A percentile compares a stretch with the other conserved stretches of the same genome.
Conservation (phyloP, 1,140 invertebrate species). For the Galendromus occidentalis region DNA sequence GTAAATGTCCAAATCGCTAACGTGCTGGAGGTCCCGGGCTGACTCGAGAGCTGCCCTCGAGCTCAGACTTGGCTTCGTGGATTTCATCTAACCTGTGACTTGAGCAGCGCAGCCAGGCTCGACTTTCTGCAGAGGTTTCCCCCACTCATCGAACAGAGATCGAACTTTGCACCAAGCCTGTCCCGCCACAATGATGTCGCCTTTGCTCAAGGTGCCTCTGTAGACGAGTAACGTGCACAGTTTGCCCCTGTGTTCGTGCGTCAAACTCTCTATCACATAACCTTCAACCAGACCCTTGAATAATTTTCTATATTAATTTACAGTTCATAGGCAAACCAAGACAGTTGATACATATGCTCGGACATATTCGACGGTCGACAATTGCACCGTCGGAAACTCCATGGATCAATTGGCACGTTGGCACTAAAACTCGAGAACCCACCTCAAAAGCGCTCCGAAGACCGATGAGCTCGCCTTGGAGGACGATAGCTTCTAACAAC, state of each 20-base stretch:
- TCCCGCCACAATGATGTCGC: conserved; percentile 60
- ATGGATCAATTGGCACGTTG: too few relatives aligned
- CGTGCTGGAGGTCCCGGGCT: too few relatives aligned
- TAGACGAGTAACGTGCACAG: conserved; percentile 69
- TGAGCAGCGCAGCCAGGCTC: conserved; percentile 61
- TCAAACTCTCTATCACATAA: conserved; percentile 63
- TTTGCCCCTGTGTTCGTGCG: conserved; percentile 52
- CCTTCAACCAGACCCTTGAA: conserved; percentile 65
- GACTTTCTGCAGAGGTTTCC: conserved; percentile 42
- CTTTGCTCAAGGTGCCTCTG: conserved; percentile 64
- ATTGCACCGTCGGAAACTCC: too few relatives aligned
- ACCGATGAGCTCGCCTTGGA: conserved; percentile 66
- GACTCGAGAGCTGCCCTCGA: too few relatives aligned
- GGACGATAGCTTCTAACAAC: conserved; percentile 53
- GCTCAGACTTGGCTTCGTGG: too few relatives aligned
- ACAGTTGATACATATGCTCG: too few relatives aligned
- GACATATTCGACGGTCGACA: too few relatives aligned
- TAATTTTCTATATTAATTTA: too few relatives aligned
- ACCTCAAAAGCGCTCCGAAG: conserved; percentile 34
- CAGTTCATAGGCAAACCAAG: too few relatives aligned
- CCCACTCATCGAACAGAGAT: conserved; percentile 59
- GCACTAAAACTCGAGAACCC: neutral
- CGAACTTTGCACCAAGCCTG: conserved; percentile 57
- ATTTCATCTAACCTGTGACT: conserved; percentile 30
- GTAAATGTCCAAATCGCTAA: neutral